Evolutionary conservation across 2,888 invertebrate genomes (phyloP).

Genomic region (Melinaea marsaeus): DNA sequence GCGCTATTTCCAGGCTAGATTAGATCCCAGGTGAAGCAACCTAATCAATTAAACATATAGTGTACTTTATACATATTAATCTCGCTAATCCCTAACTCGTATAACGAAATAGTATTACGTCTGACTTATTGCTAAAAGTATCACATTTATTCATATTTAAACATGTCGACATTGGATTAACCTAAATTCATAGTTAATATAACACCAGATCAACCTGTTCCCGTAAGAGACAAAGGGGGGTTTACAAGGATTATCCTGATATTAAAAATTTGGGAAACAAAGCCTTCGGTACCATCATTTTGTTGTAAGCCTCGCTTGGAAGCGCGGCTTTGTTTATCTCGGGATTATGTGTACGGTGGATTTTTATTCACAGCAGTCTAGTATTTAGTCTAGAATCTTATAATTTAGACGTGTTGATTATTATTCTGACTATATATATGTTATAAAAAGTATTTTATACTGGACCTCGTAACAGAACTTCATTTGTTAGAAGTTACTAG

Average conservation of each 20-base stretch:
- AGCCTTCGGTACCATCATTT: slow-evolving; percentile 34
- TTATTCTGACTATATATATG: no score
- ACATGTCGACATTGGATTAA: slow-evolving; percentile 14
- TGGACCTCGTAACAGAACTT: no score
- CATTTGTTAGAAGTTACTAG: no score
- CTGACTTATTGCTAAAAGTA: not conserved
- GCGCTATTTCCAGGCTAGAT: no score
- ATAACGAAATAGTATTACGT: not conserved
- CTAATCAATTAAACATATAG: no score
- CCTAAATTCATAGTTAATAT: slow-evolving; percentile 11
- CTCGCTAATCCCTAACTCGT: no score
- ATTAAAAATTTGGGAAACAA: slow-evolving; percentile 43
- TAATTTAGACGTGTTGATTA: not conserved
- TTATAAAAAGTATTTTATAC: no score
- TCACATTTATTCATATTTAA: not conserved
- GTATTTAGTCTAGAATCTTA: not conserved
- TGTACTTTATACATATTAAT: no score
- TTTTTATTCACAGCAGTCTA: not conserved
- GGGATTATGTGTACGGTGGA: not conserved
- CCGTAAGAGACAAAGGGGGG: slow-evolving; percentile 30
- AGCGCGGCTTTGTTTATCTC: not conserved
- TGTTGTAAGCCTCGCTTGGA: slow-evolving; percentile 24
- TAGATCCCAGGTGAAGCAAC: no score
- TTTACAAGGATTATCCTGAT: slow-evolving; percentile 34
- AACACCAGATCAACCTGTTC: slow-evolving; percentile 18